Conservation (phyloP, 2,888 invertebrate genomes). For the Caradrina clavipalpis region DNA sequence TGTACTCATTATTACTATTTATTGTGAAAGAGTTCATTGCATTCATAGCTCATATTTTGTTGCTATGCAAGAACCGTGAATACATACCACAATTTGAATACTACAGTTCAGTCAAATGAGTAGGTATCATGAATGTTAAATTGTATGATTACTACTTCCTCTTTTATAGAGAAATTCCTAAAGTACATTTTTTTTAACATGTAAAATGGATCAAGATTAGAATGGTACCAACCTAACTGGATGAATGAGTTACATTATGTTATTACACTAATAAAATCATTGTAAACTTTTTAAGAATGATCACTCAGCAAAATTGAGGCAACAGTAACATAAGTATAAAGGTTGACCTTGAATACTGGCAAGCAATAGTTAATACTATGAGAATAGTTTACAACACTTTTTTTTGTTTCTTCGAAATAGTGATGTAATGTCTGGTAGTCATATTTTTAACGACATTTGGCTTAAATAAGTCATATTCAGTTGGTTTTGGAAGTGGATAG, state of each 20-base stretch:
- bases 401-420: constrained; percentile 48
- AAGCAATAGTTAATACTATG: constrained; percentile 31
- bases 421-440: constrained; percentile 53
- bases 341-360: constrained; percentile 57
- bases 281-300: constrained; percentile 4
- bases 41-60: neutral
- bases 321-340: constrained; percentile 21
- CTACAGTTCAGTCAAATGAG: neutral
- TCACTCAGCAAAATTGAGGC: constrained; percentile 34
- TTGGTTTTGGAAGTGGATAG: neutral
- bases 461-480: constrained; percentile 1
- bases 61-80: neutral
- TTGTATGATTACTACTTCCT: constrained; percentile 3
- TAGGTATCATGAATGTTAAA: constrained; percentile 5
- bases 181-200: neutral
- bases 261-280: neutral
- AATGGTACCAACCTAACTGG: constrained; percentile 3
- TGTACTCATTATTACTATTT: constrained; percentile 18
- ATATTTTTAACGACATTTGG: constrained; percentile 12
- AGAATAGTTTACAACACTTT: constrained; percentile 44
- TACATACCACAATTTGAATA: neutral
- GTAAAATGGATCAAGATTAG: constrained; percentile 22
- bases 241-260: constrained; percentile 37
- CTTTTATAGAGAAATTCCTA: neutral
- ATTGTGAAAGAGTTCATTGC: constrained; percentile 45